Conservation (phyloP, 2,797 vertebrate species). For the Psittacula echo region DNA sequence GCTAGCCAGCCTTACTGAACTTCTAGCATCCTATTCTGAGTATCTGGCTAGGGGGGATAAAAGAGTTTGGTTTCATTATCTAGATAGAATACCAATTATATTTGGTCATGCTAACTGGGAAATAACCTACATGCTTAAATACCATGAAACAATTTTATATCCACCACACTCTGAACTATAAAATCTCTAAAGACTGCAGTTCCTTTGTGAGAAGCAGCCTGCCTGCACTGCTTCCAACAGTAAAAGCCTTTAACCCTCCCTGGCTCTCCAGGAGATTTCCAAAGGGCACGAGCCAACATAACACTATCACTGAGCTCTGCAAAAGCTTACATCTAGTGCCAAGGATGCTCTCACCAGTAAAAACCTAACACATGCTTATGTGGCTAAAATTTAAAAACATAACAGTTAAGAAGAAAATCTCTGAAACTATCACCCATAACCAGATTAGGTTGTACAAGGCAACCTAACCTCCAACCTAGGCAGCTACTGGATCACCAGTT, state of each 20-base stretch:
- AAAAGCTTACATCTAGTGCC: slow-evolving; percentile 35
- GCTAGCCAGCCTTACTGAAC: slow-evolving; percentile 60
- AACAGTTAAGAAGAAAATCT: not conserved
- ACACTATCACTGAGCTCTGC: not conserved
- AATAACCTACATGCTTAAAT: slow-evolving; percentile 73
- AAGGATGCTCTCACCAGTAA: slow-evolving; percentile 52
- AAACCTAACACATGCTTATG: slow-evolving; percentile 34
- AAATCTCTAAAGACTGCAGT: slow-evolving; percentile 58
- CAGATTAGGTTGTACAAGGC: not conserved
- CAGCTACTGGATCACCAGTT: not conserved
- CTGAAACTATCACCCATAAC: not conserved
- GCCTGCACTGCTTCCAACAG: slow-evolving; percentile 43
- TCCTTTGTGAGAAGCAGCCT: slow-evolving; percentile 58
- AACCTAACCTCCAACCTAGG: not conserved
- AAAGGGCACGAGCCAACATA: slow-evolving; percentile 48
- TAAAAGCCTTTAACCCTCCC: slow-evolving; percentile 49
- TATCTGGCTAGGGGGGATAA: slow-evolving; percentile 27
- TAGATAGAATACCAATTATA: slow-evolving; percentile 66
- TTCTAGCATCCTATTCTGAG: slow-evolving; percentile 49
- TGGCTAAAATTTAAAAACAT: not conserved
- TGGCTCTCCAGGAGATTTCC: slow-evolving; percentile 54
- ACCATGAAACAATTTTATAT: slow-evolving; percentile 63
- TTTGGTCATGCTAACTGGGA: slow-evolving; percentile 64
- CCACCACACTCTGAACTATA: slow-evolving; percentile 41
- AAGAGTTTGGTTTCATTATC: slow-evolving; percentile 12